Evolutionary conservation across 2,113 vertebrate species (phyloP).

Genomic region (Leucosticte australis): DNA sequence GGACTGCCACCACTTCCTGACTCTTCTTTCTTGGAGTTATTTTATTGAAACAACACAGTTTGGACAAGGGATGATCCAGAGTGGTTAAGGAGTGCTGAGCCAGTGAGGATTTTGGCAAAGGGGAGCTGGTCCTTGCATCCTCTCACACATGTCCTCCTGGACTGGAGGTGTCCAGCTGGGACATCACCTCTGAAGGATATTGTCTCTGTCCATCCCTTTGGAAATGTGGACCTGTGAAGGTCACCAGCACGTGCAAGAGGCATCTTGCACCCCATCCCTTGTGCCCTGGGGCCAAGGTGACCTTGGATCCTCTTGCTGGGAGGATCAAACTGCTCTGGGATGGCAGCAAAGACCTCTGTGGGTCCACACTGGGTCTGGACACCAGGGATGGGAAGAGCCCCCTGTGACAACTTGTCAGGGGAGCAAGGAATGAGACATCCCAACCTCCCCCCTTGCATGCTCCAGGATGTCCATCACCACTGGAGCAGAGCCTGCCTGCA

Average conservation of each 20-base stretch:
- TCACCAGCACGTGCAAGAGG: neutral
- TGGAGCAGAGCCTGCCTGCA: neutral
- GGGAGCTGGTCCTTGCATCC: neutral
- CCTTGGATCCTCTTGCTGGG: neutral
- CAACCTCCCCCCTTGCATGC: neutral
- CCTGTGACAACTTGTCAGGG: fast-evolving
- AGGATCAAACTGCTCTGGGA: neutral
- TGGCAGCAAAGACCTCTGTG: neutral
- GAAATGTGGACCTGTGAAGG: neutral
- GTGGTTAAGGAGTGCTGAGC: neutral
- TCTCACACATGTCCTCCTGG: neutral
- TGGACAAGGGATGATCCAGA: neutral
- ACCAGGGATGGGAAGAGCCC: fast-evolving
- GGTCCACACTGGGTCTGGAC: fast-evolving
- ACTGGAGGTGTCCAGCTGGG: neutral
- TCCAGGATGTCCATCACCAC: fast-evolving
- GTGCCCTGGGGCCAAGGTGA: neutral
- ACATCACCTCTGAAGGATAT: neutral
- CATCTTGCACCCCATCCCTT: neutral
- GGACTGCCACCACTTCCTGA: neutral
- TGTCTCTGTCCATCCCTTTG: neutral
- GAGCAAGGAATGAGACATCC: fast-evolving
- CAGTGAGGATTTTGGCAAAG: neutral
- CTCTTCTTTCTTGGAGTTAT: no score
- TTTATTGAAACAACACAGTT: fast-evolving